These are phyloP conservation scores for Operophtera brumata DNA, from an alignment of 2,888 invertebrate genomes.

Conservation along the genomic window DNA sequence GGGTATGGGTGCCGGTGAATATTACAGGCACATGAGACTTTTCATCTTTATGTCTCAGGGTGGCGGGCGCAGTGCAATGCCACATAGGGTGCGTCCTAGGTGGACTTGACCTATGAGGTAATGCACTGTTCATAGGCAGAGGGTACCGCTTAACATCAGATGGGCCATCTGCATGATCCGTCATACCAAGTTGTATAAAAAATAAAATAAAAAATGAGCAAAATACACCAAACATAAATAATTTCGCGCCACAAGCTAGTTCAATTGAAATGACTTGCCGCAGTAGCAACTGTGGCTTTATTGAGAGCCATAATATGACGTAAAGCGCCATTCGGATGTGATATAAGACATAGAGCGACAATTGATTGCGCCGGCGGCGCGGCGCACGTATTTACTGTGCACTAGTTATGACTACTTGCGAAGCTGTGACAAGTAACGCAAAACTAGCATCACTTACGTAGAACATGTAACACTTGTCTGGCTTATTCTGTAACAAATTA, in stretches of 20 bases:
- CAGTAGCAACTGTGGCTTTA: not conserved
- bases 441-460: conserved; percentile 15
- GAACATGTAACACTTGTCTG: conserved; percentile 17
- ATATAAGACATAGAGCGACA: conserved; percentile 3
- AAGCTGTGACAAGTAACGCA: not conserved
- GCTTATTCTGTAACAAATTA: conserved; percentile 12
- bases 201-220: too few relatives aligned
- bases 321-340: not conserved
- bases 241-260: not conserved
- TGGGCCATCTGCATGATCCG: too few relatives aligned
- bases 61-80: too few relatives aligned
- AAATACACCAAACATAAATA: too few relatives aligned
- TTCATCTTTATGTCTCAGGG: too few relatives aligned
- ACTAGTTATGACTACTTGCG: not conserved
- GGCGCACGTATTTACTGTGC: not conserved
- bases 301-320: conserved; percentile 1
- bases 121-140: too few relatives aligned
- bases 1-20: too few relatives aligned
- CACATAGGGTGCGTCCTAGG: too few relatives aligned
- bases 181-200: too few relatives aligned
- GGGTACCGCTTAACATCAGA: too few relatives aligned
- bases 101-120: too few relatives aligned
- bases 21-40: too few relatives aligned
- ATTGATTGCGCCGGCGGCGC: not conserved
- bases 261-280: conserved; percentile 1